Conservation (phyloP, 92 coral and sea anemone species). For the Meandrina meandrites region DNA sequence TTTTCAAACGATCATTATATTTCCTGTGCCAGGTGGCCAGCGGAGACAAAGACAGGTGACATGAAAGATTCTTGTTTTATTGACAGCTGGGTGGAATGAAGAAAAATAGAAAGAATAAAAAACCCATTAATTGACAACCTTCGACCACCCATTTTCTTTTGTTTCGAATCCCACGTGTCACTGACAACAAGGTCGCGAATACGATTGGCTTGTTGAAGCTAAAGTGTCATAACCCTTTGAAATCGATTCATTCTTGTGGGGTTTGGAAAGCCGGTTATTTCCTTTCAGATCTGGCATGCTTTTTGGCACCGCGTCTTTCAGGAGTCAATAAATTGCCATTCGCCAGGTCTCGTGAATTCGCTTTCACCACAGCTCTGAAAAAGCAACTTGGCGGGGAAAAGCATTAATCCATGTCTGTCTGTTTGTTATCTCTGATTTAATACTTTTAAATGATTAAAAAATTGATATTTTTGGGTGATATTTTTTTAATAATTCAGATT, state of each 20-base stretch:
- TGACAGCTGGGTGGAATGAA: constrained; percentile 74
- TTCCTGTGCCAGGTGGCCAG: constrained; percentile 53
- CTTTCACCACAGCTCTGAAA: not conserved
- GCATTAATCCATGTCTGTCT: constrained; percentile 7
- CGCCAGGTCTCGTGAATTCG: not conserved
- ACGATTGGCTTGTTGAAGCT: constrained; percentile 51
- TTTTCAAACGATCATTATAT: constrained; percentile 6
- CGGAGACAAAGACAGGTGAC: constrained; percentile 68
- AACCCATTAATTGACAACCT: constrained; percentile 68
- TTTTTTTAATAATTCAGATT: constrained; percentile 53
- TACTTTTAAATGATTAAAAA: constrained; percentile 51
- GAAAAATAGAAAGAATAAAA: constrained; percentile 40
- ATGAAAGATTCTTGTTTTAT: constrained; percentile 48
- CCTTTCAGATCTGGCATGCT: constrained; percentile 10
- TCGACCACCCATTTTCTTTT: constrained; percentile 28
- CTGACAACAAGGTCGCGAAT: constrained; percentile 10
- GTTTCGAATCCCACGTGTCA: constrained; percentile 35
- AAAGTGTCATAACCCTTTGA: constrained; percentile 41
- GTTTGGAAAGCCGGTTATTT: constrained; percentile 17
- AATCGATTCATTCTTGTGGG: constrained; percentile 33
- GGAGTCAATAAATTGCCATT: constrained; percentile 42
- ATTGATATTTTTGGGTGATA: constrained; percentile 45
- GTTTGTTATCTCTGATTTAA: constrained; percentile 47
- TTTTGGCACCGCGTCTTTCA: constrained; percentile 26
- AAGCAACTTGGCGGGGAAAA: not conserved